Evolutionary conservation across 2,888 invertebrate species (phyloP).

Genomic region (Platynereis dumerilii): DNA sequence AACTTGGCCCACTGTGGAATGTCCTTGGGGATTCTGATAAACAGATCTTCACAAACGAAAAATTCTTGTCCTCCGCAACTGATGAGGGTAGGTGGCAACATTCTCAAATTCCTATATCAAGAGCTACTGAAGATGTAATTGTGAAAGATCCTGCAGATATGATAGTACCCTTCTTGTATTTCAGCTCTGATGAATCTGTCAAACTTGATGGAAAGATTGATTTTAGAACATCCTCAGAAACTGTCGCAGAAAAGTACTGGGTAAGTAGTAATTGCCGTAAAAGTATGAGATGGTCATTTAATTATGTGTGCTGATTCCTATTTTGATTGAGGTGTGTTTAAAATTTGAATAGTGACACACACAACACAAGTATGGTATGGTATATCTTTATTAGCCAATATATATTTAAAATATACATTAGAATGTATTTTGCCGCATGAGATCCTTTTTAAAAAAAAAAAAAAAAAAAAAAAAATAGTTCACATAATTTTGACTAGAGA

Average conservation of each 20-base stretch:
- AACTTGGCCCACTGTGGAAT: constrained; percentile 72
- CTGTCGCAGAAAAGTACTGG: constrained; percentile 68
- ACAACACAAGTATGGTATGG: too few species aligned
- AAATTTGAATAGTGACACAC: too few species aligned
- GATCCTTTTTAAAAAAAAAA: too few species aligned
- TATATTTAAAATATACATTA: too few species aligned
- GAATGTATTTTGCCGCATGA: too few species aligned
- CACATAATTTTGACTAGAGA: too few species aligned
- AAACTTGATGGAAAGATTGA: constrained; percentile 75
- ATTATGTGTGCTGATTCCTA: too few species aligned
- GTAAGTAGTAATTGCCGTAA: constrained; percentile 4
- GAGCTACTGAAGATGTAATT: background rate
- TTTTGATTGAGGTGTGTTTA: background rate
- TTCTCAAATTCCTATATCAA: background rate
- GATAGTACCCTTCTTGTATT: background rate
- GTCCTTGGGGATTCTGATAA: constrained; percentile 78
- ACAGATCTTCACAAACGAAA: constrained; percentile 82
- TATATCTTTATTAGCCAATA: too few species aligned
- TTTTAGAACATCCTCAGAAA: constrained; percentile 74
- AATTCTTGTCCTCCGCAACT: constrained; percentile 75
- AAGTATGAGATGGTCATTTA: background rate
- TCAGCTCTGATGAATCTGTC: constrained; percentile 74
- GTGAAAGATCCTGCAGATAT: background rate
- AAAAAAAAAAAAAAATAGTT: too few species aligned
- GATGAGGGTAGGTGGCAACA: constrained; percentile 69